These are phyloP conservation scores for Euzophera pinguis DNA, from an alignment of 2,888 invertebrate species.

Conservation along the genomic window DNA sequence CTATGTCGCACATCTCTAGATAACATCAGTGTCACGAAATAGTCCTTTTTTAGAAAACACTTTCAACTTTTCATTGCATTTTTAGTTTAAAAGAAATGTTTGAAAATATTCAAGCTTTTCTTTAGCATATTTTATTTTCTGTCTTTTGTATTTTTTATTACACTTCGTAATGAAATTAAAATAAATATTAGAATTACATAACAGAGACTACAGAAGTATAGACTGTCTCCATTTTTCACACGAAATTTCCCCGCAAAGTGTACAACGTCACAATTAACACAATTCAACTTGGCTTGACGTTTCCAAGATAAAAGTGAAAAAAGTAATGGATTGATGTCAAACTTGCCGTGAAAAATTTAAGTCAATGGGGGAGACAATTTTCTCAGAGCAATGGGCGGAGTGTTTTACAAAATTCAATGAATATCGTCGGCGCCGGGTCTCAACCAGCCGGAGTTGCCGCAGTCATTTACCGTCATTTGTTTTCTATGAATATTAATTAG, in stretches of 20 bases:
- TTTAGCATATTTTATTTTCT: too few relatives aligned
- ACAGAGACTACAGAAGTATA: too few relatives aligned
- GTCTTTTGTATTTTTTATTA: too few relatives aligned
- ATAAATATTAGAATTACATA: too few relatives aligned
- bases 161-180: too few relatives aligned
- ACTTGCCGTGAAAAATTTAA: conserved; percentile 74
- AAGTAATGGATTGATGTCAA: conserved; percentile 75
- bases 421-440: conserved; percentile 49
- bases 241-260: conserved; percentile 49
- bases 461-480: conserved; percentile 63
- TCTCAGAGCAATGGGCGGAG: conserved; percentile 52
- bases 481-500: conserved; percentile 71
- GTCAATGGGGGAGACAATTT: conserved; percentile 76
- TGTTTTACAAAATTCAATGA: conserved; percentile 67
- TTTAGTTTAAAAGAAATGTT: too few relatives aligned
- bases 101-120: too few relatives aligned
- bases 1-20: background rate
- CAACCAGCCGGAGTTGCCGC: conserved; percentile 45
- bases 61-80: too few relatives aligned
- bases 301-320: conserved; percentile 67
- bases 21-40: background rate
- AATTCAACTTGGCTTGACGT: conserved; percentile 60
- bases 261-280: conserved; percentile 64
- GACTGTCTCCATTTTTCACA: conserved; percentile 28
- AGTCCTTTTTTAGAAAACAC: too few relatives aligned